These are phyloP conservation scores for Baccha elongata DNA, from an alignment of 2,888 invertebrate species.

Conservation along the genomic window DNA sequence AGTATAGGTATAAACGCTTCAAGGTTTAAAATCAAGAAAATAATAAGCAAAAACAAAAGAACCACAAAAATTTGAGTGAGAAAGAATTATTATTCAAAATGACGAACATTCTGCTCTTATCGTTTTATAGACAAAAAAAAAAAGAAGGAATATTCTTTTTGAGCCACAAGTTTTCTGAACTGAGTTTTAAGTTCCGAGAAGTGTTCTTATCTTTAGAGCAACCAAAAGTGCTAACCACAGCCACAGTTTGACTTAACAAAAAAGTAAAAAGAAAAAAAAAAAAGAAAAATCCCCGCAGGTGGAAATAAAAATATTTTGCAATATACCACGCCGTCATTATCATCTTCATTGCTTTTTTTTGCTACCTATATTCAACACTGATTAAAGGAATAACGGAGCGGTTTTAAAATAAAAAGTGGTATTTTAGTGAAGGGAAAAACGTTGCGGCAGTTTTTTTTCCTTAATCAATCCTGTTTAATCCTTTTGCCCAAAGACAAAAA, in stretches of 20 bases:
- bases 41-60: conserved; percentile 4
- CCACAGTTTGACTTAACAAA: too few relatives aligned
- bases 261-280: neutral
- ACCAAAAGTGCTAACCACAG: conserved; percentile 20
- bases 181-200: conserved; percentile 22
- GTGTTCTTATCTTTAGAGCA: conserved; percentile 28
- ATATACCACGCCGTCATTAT: conserved; percentile 46
- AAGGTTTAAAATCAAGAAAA: conserved; percentile 39
- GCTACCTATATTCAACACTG: conserved; percentile 60
- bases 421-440: conserved; percentile 8
- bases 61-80: conserved; percentile 4
- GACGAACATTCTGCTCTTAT: conserved; percentile 24
- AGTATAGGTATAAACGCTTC: conserved; percentile 45
- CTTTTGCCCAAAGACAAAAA: conserved; percentile 26
- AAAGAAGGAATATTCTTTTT: conserved; percentile 15
- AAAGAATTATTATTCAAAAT: conserved; percentile 31
- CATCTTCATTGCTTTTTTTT: conserved; percentile 22
- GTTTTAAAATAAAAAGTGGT: conserved; percentile 43
- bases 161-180: conserved; percentile 18
- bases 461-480: conserved; percentile 3
- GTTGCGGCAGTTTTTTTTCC: neutral
- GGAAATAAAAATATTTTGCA: neutral
- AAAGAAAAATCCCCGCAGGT: neutral
- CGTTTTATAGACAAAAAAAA: too few relatives aligned
- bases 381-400: conserved; percentile 65